These are phyloP conservation scores for Dichetophora obliterata DNA, from an alignment of 2,888 invertebrate species.

Conservation along the genomic window DNA sequence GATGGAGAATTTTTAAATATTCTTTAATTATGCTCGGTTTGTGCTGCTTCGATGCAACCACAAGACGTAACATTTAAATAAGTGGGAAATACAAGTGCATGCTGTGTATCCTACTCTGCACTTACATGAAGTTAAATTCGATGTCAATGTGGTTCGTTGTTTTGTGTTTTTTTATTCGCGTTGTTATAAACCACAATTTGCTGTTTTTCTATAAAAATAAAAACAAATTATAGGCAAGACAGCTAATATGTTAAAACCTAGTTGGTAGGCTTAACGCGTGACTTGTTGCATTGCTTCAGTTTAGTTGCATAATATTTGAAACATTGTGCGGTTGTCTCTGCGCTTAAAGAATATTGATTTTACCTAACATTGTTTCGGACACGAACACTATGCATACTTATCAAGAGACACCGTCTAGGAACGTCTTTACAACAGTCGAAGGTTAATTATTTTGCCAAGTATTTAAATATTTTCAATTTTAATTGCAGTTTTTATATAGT, in stretches of 20 bases:
- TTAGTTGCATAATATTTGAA: conserved; percentile 13
- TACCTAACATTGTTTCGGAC: background rate
- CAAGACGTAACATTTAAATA: too few relatives aligned
- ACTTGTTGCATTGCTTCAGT: background rate
- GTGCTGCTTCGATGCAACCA: background rate
- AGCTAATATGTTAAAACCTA: background rate
- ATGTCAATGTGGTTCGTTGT: background rate
- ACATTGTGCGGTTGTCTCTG: background rate
- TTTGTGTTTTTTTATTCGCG: background rate
- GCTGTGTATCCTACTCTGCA: too few relatives aligned
- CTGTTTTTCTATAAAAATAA: background rate
- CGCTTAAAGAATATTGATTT: background rate
- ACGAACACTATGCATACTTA: conserved; percentile 48
- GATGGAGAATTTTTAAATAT: background rate
- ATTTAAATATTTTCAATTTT: background rate
- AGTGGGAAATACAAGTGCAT: background rate
- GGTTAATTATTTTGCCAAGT: conserved; percentile 48
- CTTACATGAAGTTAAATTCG: too few relatives aligned
- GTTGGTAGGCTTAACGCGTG: background rate
- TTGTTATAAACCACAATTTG: background rate
- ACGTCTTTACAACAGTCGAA: conserved; percentile 61
- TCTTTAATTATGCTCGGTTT: background rate
- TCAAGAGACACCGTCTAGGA: conserved; percentile 48
- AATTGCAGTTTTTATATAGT: background rate
- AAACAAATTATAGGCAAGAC: background rate